Conservation (phyloP, 92 coral and sea anemone genomes). For the Porites evermanni region DNA sequence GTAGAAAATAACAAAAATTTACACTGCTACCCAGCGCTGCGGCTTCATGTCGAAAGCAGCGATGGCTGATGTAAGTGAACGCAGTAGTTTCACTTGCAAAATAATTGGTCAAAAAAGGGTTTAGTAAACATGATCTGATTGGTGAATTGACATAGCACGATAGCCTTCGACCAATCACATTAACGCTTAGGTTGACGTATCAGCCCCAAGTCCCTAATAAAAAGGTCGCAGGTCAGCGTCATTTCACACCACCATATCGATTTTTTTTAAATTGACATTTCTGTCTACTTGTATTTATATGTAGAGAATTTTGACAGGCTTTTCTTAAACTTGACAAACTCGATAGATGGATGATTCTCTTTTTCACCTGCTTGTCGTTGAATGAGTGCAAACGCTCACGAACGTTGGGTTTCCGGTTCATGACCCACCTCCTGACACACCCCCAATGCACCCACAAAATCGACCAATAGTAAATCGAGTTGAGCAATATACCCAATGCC, state of each 20-base stretch:
- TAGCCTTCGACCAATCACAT: slow-evolving; percentile 15
- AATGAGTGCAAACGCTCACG: neutral
- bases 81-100: slow-evolving; percentile 40
- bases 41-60: neutral
- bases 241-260: neutral
- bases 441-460: slow-evolving; percentile 29
- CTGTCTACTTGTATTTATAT: too few species aligned
- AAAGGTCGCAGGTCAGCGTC: slow-evolving; percentile 10
- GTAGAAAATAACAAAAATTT: neutral
- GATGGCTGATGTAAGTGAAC: slow-evolving; percentile 24
- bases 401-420: neutral
- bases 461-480: slow-evolving; percentile 20
- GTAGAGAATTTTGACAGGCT: neutral
- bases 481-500: too few species aligned
- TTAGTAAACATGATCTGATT: slow-evolving; percentile 42
- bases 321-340: too few species aligned
- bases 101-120: neutral
- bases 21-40: neutral
- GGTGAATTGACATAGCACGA: slow-evolving; percentile 24
- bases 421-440: slow-evolving; percentile 37
- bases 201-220: neutral
- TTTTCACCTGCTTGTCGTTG: neutral
- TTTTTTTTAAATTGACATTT: neutral
- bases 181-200: slow-evolving; percentile 3
- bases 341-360: neutral